Conservation (phyloP, 2,888 invertebrate genomes). For the Melipona beecheii region DNA sequence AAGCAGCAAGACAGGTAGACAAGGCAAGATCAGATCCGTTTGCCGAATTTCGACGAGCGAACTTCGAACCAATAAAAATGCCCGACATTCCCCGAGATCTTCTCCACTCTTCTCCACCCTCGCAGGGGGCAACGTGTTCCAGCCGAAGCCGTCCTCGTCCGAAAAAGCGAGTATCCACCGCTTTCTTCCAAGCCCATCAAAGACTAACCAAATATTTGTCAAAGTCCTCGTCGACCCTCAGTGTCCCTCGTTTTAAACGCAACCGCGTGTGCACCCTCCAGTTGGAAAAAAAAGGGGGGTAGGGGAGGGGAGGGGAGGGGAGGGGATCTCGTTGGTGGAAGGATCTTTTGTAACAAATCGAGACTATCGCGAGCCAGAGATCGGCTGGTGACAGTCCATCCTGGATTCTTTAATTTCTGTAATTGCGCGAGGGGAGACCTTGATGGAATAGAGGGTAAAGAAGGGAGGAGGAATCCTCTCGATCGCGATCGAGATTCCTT, state of each 20-base stretch:
- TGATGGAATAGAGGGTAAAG: neutral
- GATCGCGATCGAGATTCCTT: slow-evolving; percentile 1
- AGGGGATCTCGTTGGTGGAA: neutral
- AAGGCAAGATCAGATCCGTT: slow-evolving; percentile 65
- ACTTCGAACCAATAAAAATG: slow-evolving; percentile 82
- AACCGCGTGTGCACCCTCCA: slow-evolving; percentile 59
- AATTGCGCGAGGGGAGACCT: slow-evolving; percentile 40
- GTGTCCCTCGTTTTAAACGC: slow-evolving; percentile 66
- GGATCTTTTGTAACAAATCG: slow-evolving; percentile 73
- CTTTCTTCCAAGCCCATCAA: slow-evolving; percentile 77
- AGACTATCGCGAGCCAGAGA: slow-evolving; percentile 57
- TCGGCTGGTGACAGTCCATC: slow-evolving; percentile 40
- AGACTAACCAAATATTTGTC: slow-evolving; percentile 83
- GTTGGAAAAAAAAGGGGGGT: neutral
- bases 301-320: no score
- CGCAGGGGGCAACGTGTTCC: slow-evolving; percentile 11
- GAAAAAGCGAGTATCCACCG: slow-evolving; percentile 51
- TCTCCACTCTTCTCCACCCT: slow-evolving; percentile 41
- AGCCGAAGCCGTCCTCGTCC: slow-evolving; percentile 36
- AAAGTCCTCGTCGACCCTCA: slow-evolving; percentile 74
- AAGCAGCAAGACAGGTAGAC: slow-evolving; percentile 43
- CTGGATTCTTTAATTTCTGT: slow-evolving; percentile 59
- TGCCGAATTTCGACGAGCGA: slow-evolving; percentile 63
- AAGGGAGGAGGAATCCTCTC: neutral
- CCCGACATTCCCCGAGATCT: slow-evolving; percentile 78